Conservation (phyloP, 2,888 invertebrate genomes). For the Ormyrus nitidulus region DNA sequence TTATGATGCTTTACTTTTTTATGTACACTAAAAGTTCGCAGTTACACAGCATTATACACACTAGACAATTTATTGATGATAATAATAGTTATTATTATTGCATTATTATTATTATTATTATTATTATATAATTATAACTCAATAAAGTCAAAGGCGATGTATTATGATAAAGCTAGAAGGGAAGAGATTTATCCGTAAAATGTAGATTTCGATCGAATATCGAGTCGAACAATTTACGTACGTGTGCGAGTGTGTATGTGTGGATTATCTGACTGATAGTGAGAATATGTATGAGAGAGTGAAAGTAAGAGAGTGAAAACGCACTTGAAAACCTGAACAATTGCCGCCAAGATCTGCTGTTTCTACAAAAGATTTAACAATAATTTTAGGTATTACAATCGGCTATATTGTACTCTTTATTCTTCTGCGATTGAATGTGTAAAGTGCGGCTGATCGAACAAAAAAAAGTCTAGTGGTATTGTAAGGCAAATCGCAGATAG, state of each 20-base stretch:
- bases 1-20: slow-evolving; percentile 66
- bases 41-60: slow-evolving; percentile 64
- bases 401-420: slow-evolving; percentile 58
- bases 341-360: slow-evolving; percentile 68
- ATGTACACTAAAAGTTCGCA: slow-evolving; percentile 65
- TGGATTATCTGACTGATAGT: slow-evolving; percentile 38
- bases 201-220: slow-evolving; percentile 52
- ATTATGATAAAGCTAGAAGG: slow-evolving; percentile 60
- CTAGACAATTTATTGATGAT: slow-evolving; percentile 64
- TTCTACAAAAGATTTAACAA: slow-evolving; percentile 64
- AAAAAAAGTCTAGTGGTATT: slow-evolving; percentile 53
- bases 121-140: slow-evolving; percentile 60
- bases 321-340: slow-evolving; percentile 51
- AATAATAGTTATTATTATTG: slow-evolving; percentile 62
- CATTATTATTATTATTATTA: slow-evolving; percentile 65
- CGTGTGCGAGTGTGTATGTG: slow-evolving; percentile 43
- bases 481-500: slow-evolving; percentile 57
- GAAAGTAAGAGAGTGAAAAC: slow-evolving; percentile 35
- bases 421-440: slow-evolving; percentile 54
- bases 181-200: slow-evolving; percentile 51
- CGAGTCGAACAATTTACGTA: slow-evolving; percentile 51
- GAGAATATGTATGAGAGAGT: slow-evolving; percentile 32
- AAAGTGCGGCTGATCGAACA: slow-evolving; percentile 56
- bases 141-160: slow-evolving; percentile 61
- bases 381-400: slow-evolving; percentile 56